Evolutionary conservation across 2,113 vertebrate genomes (phyloP), one percentile per base, ranked within the genome.

Genomic region (Brachypodius melanocephalos): DNA sequence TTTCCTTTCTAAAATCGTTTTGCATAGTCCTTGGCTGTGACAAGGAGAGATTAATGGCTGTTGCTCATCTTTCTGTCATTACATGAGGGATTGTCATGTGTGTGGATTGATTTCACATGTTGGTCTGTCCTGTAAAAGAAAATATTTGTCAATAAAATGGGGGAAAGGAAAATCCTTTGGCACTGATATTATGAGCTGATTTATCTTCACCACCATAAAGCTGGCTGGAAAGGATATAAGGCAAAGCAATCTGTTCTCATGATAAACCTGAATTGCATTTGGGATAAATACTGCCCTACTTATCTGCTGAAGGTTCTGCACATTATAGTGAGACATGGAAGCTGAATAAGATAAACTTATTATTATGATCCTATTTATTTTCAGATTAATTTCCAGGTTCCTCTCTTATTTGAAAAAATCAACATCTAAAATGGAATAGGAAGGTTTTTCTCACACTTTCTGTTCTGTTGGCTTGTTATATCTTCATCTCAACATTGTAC

Each of bases 61-160:
- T 10, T 88, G 26, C 45, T 79, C 55, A 85, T 94, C 69, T n/a
- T 85, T 80, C 57, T 90, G 76, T 92, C 67, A 25, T 77, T 92
- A 57, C 36, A 57, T 85, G 83, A 93, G 78, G 82, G 57, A 71
- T 74, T 67, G 72, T 85, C 82, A 52, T 83, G 59, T 74, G 92
- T 45, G 61, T 0, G 0, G 57, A 93, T 90, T 93, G 89, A 96
- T 96, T 97, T 95, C 71, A 59, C 42, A 79, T 31, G 5, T 80
- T 76, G 45, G 79, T 83, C 59, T 69, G 57, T 81, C 74, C 77
- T 78, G 83, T 81, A 86, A 92, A 94, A 91, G 10, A 93, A 93
- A 88, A 69, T 83, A 96, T 93, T 96, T 96, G 67, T 96, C 95
- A 95, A 93, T 95, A 94, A 95, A 95, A 90, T 4, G 21, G 68